A percentile compares a stretch with the other conserved stretches of the same genome.
Evolutionary conservation across 1,140 invertebrate species (phyloP).

Genomic region (Cydia strobilella): DNA sequence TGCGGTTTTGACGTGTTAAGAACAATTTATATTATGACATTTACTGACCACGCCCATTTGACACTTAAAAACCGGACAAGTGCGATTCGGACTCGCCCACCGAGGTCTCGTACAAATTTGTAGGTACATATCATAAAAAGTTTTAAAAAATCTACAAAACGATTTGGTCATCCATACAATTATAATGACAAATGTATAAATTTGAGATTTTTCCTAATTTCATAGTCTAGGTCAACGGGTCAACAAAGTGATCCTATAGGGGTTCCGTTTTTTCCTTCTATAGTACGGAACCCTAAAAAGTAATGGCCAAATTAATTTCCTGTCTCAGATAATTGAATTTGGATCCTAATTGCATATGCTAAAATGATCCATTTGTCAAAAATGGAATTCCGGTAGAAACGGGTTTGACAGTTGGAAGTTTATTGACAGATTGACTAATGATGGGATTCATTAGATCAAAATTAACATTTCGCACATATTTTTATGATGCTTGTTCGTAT

Average conservation of each 20-base stretch:
- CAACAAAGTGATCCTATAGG: too few species aligned
- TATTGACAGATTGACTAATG: background rate
- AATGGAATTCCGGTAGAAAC: background rate
- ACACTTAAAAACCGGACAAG: background rate
- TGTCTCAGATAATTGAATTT: background rate
- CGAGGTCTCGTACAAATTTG: too few species aligned
- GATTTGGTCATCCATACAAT: too few species aligned
- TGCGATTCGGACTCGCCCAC: too few species aligned
- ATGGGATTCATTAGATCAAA: background rate
- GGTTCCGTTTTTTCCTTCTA: too few species aligned
- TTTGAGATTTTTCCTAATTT: too few species aligned
- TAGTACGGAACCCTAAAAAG: background rate
- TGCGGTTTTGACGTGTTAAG: background rate
- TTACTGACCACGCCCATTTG: slow-evolving; percentile 5
- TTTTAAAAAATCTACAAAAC: too few species aligned
- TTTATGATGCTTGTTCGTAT: too few species aligned
- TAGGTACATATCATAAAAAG: too few species aligned
- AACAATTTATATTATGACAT: slow-evolving; percentile 8
- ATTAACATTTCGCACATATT: too few species aligned
- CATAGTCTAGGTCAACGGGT: too few species aligned
- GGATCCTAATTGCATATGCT: background rate
- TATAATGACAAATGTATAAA: too few species aligned
- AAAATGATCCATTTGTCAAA: background rate
- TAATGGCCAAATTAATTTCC: background rate
- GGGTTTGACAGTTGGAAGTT: background rate